These are phyloP conservation scores for Tiaroga cobitis DNA, from an alignment of 2,797 vertebrate species.

Conservation along the genomic window DNA sequence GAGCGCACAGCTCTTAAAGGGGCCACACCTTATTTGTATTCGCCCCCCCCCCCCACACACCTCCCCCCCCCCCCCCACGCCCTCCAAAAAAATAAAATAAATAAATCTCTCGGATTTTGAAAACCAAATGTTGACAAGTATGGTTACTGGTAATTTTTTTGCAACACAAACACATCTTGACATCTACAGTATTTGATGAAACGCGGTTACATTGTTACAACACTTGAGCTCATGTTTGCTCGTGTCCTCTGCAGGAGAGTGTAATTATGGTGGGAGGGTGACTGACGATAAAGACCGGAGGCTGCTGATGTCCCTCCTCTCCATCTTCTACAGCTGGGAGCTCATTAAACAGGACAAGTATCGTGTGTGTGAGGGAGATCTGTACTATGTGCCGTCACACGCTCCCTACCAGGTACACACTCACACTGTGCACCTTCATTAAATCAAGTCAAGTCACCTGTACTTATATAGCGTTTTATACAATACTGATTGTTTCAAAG, in stretches of 20 bases:
- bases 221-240: not conserved
- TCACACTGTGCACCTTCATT: constrained; percentile 3
- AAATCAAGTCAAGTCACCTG: not conserved
- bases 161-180: too few species aligned
- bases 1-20: too few species aligned
- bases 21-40: too few species aligned
- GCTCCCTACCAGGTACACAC: constrained; percentile 84
- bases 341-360: constrained; percentile 82
- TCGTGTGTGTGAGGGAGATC: constrained; percentile 78
- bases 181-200: not conserved
- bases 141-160: not conserved
- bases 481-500: not conserved
- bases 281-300: constrained; percentile 95
- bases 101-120: too few species aligned
- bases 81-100: too few species aligned
- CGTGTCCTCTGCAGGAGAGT: constrained; percentile 82
- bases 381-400: constrained; percentile 84
- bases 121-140: too few species aligned
- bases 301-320: constrained; percentile 90
- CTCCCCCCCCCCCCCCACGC: too few species aligned
- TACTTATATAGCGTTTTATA: not conserved
- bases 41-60: too few species aligned
- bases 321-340: constrained; percentile 85
- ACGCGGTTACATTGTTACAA: not conserved
- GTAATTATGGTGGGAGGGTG: constrained; percentile 95